These are phyloP conservation scores for Muntiacus muntjak DNA, from an alignment of 2,113 vertebrate species.

Conservation along the genomic window DNA sequence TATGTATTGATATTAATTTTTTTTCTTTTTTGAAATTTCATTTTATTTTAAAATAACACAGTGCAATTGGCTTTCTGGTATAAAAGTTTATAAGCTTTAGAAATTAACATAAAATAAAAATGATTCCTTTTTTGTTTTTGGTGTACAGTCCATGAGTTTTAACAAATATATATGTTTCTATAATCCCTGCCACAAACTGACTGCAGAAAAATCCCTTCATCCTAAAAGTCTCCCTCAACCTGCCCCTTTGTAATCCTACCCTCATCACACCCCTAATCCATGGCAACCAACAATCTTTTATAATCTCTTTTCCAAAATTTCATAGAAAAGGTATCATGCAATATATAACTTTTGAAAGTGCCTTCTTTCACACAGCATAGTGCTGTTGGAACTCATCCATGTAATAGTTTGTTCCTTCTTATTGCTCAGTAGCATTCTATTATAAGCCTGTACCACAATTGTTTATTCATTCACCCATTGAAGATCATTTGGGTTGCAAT, in stretches of 20 bases:
- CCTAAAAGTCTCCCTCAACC: neutral
- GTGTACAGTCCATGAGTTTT: neutral
- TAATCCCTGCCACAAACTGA: neutral
- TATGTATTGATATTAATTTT: neutral
- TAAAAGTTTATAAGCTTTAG: neutral
- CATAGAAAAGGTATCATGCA: neutral
- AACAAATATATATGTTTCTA: neutral
- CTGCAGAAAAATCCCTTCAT: neutral
- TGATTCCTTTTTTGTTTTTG: neutral
- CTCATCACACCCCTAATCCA: neutral
- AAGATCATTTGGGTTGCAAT: neutral
- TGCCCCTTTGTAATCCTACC: neutral
- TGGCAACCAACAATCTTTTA: neutral
- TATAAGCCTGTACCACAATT: neutral
- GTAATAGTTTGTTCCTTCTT: neutral
- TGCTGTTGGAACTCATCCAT: neutral
- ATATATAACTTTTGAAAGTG: neutral
- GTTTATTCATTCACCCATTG: neutral
- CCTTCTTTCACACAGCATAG: neutral
- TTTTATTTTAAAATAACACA: neutral
- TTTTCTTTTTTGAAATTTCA: neutral
- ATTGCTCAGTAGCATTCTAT: neutral
- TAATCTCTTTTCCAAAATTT: neutral
- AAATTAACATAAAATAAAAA: neutral
- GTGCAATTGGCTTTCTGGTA: neutral